Percentiles rank a stretch among this genome's conserved stretches.
These are phyloP conservation scores for Protonibea diacanthus DNA, from an alignment of 2,797 vertebrate genomes.

Conservation along the genomic window DNA sequence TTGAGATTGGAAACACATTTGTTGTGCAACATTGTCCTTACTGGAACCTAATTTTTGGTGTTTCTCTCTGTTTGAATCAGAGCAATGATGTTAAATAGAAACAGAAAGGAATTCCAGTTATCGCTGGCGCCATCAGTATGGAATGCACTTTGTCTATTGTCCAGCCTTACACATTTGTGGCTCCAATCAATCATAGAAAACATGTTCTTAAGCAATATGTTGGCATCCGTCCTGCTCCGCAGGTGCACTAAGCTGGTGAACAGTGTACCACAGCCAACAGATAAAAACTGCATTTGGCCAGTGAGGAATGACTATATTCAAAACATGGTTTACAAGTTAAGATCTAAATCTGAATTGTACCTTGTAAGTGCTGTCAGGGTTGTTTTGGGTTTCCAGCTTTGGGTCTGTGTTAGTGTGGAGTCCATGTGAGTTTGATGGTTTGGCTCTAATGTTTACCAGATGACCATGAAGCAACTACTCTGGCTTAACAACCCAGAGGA, in stretches of 20 bases:
- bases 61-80: slow-evolving; percentile 43
- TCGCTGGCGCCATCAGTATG: slow-evolving; percentile 38
- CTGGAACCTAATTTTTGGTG: slow-evolving; percentile 22
- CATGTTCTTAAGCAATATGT: slow-evolving; percentile 4
- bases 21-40: slow-evolving; percentile 37
- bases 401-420: slow-evolving; percentile 43
- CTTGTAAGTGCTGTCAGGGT: slow-evolving; percentile 30
- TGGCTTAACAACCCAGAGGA: slow-evolving; percentile 70
- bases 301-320: slow-evolving; percentile 12
- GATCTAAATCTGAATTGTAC: slow-evolving; percentile 28
- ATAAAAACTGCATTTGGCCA: neutral
- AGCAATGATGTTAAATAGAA: slow-evolving; percentile 49
- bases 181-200: slow-evolving; percentile 35
- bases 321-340: slow-evolving; percentile 14
- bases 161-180: slow-evolving; percentile 35
- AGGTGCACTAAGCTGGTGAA: neutral
- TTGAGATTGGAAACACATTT: slow-evolving; percentile 51
- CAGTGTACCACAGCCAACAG: neutral
- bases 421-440: slow-evolving; percentile 72
- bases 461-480: slow-evolving; percentile 67
- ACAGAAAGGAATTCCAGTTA: slow-evolving; percentile 56
- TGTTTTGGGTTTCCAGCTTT: slow-evolving; percentile 45
- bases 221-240: slow-evolving; percentile 7
- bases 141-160: slow-evolving; percentile 55
- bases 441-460: slow-evolving; percentile 82